These are phyloP conservation scores for Meliscaeva auricollis DNA, from an alignment of 2,888 invertebrate species.

Conservation along the genomic window DNA sequence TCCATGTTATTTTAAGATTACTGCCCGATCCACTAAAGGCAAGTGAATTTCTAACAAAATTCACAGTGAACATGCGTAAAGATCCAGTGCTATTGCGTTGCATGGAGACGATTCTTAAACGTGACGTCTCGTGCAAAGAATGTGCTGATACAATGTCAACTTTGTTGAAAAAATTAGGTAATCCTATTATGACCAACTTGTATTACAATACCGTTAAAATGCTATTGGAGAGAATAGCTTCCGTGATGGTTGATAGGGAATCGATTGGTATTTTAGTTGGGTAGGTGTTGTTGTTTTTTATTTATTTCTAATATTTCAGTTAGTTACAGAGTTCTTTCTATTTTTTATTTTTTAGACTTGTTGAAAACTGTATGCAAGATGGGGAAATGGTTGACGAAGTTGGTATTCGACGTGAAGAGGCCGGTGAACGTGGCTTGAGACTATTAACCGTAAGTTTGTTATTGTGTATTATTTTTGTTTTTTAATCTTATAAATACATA, in stretches of 20 bases:
- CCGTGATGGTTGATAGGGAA: conserved; percentile 97
- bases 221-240: conserved; percentile 96
- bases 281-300: conserved; percentile 81
- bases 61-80: conserved; percentile 91
- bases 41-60: conserved; percentile 93
- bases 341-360: conserved; percentile 78
- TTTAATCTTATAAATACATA: no score
- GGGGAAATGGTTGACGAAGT: conserved; percentile 89
- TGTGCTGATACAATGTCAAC: conserved; percentile 95
- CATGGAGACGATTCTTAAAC: conserved; percentile 94
- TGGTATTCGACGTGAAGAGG: conserved; percentile 92
- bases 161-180: conserved; percentile 95
- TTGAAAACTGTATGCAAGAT: conserved; percentile 90
- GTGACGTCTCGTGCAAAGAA: conserved; percentile 96
- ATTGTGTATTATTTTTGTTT: conserved; percentile 53
- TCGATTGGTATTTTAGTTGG: conserved; percentile 90
- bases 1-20: conserved; percentile 85
- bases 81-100: conserved; percentile 89
- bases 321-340: neutral
- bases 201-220: conserved; percentile 98
- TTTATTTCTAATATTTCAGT: no score
- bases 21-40: conserved; percentile 97
- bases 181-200: conserved; percentile 96
- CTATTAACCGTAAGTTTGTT: conserved; percentile 88
- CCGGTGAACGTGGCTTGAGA: conserved; percentile 95